Base-by-base conservation (phyloP, 2,113 vertebrate species). In the Lepus europaeus region DNA sequence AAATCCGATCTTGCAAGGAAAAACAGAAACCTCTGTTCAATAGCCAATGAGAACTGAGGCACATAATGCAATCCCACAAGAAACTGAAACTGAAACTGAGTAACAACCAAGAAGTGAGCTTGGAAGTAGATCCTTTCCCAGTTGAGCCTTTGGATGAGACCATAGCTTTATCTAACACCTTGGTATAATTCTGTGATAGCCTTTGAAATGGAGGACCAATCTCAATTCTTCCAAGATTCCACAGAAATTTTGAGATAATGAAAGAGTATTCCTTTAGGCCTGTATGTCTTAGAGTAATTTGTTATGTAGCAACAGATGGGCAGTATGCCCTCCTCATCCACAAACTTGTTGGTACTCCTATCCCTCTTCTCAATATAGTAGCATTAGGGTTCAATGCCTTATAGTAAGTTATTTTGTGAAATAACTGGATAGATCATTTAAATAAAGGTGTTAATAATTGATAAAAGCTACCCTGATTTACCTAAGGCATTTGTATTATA, bases 101-200 rank as follows among this genome's bases (percentile, higher is more conserved):
- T 64, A 69, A 10, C 11, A 72, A 39, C 19, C 25, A 78, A 49
- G 61, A 72, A 78, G 6, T 86, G 39, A 87, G 8, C 13, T 76
- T 79, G 3, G 10, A 73, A 93, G 13, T 25, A 74, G 45, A 68
- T 33, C 63, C 45, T 74, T 81, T 53, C 29, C 36, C 12, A 78
- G 6, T 1, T 83, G 29, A 79, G 51, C 8, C 56, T 93, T 94
- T 22, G 73, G 9, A 74, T n/a, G 19, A 77, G 29, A 91, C 3
- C 8, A 19, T n/a, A 74, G 31, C 51, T 10, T 45, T 1, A 74
- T 51, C 1, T 51, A 93, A 91, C 3, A 76, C 5, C 19, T 51
- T 91, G n/a, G 83, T 74, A 8, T 81, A 78, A 85, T 64, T 89
- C 29, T 53, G 14, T 93, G n/a, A 59, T 10, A 95, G 31, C 64